Conservation (phyloP, 2,888 invertebrate genomes). For the Caenorhabditis parvicauda region DNA sequence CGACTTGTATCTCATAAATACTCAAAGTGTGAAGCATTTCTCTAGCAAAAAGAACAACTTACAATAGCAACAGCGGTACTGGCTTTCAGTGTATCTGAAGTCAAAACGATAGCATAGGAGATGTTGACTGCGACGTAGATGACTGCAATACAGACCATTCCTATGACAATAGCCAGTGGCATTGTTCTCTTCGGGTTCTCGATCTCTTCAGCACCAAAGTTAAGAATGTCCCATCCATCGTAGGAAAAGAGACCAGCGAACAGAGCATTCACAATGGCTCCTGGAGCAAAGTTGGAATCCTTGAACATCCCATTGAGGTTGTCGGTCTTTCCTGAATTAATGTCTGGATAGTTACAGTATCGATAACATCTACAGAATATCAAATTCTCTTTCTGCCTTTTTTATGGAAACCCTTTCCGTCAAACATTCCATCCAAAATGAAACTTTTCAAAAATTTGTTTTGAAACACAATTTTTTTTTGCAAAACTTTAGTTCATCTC, state of each 20-base stretch:
- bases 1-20: not conserved
- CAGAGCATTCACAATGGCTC: conserved; percentile 46
- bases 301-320: conserved; percentile 35
- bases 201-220: conserved; percentile 58
- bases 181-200: conserved; percentile 56
- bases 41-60: not conserved
- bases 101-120: conserved; percentile 53
- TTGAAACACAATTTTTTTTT: too few species aligned
- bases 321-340: conserved; percentile 17
- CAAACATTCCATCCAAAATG: too few species aligned
- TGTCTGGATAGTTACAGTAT: too few species aligned
- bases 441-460: too few species aligned
- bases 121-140: conserved; percentile 54
- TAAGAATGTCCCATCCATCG: conserved; percentile 61
- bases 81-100: conserved; percentile 30
- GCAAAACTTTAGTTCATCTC: too few species aligned
- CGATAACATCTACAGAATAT: too few species aligned
- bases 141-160: conserved; percentile 51
- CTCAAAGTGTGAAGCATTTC: not conserved
- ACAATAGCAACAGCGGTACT: conserved; percentile 55
- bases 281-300: conserved; percentile 21
- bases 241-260: conserved; percentile 54
- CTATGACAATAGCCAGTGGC: conserved; percentile 57
- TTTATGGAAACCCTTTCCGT: too few species aligned
- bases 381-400: too few species aligned